Evolutionary conservation across 2,797 vertebrate genomes (phyloP).

Genomic region (Moxostoma hubbsi): DNA sequence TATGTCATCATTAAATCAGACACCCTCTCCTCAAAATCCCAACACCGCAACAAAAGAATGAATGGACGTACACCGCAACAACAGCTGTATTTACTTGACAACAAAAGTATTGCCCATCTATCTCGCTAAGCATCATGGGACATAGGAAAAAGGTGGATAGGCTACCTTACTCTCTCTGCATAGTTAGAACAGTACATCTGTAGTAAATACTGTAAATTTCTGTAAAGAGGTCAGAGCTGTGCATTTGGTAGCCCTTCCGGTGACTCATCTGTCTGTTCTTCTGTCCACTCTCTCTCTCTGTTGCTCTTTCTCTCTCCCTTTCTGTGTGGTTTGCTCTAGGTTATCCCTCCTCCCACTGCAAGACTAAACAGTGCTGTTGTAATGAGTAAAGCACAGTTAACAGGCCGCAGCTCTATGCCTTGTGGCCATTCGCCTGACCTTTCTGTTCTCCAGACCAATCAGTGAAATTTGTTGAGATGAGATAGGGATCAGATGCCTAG

Average conservation of each 20-base stretch:
- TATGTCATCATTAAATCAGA: too few relatives aligned
- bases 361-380: slow-evolving; percentile 36
- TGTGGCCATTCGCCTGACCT: slow-evolving; percentile 37
- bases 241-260: slow-evolving; percentile 40
- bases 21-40: too few relatives aligned
- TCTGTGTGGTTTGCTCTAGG: slow-evolving; percentile 36
- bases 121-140: too few relatives aligned
- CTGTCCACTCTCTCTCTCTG: slow-evolving; percentile 9
- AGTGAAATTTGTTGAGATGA: slow-evolving; percentile 41
- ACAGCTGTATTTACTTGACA: too few relatives aligned
- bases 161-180: background rate
- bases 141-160: too few relatives aligned
- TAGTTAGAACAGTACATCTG: background rate
- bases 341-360: background rate
- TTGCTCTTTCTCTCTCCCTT: background rate
- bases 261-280: slow-evolving; percentile 42
- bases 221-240: slow-evolving; percentile 43
- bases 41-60: too few relatives aligned
- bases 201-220: slow-evolving; percentile 12
- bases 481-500: slow-evolving; percentile 45
- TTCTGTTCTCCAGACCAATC: slow-evolving; percentile 46
- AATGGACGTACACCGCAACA: too few relatives aligned
- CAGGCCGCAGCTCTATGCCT: slow-evolving; percentile 35
- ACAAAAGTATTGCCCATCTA: too few relatives aligned
- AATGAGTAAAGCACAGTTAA: slow-evolving; percentile 45